A percentile compares a stretch with the other conserved stretches of the same genome.
These are phyloP conservation scores for Leptinotarsa peninsularis DNA, from an alignment of 2,888 invertebrate species.

Conservation along the genomic window DNA sequence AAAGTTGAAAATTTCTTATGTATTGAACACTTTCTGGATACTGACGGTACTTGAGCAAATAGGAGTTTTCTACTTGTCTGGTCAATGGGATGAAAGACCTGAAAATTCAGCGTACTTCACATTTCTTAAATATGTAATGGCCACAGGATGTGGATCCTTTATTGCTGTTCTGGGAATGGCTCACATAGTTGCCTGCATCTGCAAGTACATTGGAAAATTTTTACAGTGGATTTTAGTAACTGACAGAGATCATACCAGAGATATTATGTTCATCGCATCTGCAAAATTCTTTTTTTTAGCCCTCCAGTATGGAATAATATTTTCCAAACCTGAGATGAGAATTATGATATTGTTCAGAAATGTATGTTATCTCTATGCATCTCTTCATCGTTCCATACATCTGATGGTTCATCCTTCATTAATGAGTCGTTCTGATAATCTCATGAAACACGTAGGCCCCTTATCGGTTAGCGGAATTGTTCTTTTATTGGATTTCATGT, in stretches of 20 bases:
- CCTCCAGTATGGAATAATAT: constrained; percentile 91
- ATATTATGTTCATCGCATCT: constrained; percentile 93
- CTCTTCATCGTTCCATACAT: constrained; percentile 90
- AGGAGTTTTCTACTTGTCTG: constrained; percentile 64
- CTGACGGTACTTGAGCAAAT: constrained; percentile 72
- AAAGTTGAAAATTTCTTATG: constrained; percentile 87
- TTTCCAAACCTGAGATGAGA: constrained; percentile 87
- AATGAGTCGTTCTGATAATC: constrained; percentile 90
- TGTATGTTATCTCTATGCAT: constrained; percentile 90
- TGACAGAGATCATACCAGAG: constrained; percentile 89
- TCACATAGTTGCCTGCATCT: constrained; percentile 88
- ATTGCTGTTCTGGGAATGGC: constrained; percentile 94
- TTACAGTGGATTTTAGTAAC: constrained; percentile 90
- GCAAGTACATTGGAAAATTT: constrained; percentile 89
- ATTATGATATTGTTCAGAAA: constrained; percentile 89
- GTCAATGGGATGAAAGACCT: constrained; percentile 61
- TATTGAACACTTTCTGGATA: constrained; percentile 89
- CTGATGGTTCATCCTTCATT: constrained; percentile 92
- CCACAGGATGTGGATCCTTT: constrained; percentile 91
- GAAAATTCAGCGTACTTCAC: constrained; percentile 67
- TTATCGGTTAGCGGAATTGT: constrained; percentile 86
- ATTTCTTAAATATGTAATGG: constrained; percentile 77
- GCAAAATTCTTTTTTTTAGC: constrained; percentile 93
- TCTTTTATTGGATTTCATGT: constrained; percentile 80
- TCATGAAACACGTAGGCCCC: constrained; percentile 84